Conservation (phyloP, 2,797 vertebrate species). For the Protosalanx chinensis region DNA sequence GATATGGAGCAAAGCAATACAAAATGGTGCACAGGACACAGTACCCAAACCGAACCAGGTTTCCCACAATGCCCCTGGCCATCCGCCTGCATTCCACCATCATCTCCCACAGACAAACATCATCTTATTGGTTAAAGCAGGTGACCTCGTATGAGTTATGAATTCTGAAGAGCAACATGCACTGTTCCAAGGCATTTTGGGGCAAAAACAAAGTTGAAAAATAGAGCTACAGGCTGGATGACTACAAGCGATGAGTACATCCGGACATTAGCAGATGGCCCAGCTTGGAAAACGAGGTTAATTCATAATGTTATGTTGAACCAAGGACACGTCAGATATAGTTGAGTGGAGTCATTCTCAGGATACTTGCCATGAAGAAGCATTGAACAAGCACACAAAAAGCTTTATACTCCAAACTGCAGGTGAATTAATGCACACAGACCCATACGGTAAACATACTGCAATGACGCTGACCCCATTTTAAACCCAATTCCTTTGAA, state of each 20-base stretch:
- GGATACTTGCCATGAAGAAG: constrained; percentile 52
- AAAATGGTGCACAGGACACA: constrained; percentile 50
- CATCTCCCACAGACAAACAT: constrained; percentile 22
- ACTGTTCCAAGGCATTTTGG: constrained; percentile 30
- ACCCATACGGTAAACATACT: constrained; percentile 53
- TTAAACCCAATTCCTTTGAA: constrained; percentile 49
- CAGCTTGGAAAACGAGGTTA: constrained; percentile 44
- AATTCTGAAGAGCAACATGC: constrained; percentile 53
- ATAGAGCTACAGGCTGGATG: too few species aligned
- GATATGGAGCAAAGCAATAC: constrained; percentile 68
- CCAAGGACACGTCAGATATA: constrained; percentile 50
- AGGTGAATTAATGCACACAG: constrained; percentile 58
- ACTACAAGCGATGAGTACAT: neutral
- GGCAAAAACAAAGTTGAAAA: too few species aligned
- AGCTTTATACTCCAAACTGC: constrained; percentile 61
- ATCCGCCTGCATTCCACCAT: constrained; percentile 30
- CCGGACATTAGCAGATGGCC: constrained; percentile 33
- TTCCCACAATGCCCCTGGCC: constrained; percentile 30
- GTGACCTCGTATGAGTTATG: constrained; percentile 52
- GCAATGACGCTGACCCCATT: constrained; percentile 50
- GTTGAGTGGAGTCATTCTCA: constrained; percentile 59
- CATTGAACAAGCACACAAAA: constrained; percentile 66
- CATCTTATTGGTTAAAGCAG: constrained; percentile 57
- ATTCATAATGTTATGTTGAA: constrained; percentile 43
- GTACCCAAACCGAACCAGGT: constrained; percentile 15